Percentiles rank a stretch among this genome's conserved stretches.
Evolutionary conservation across 2,888 invertebrate genomes (phyloP).

Genomic region (Caradrina clavipalpis): DNA sequence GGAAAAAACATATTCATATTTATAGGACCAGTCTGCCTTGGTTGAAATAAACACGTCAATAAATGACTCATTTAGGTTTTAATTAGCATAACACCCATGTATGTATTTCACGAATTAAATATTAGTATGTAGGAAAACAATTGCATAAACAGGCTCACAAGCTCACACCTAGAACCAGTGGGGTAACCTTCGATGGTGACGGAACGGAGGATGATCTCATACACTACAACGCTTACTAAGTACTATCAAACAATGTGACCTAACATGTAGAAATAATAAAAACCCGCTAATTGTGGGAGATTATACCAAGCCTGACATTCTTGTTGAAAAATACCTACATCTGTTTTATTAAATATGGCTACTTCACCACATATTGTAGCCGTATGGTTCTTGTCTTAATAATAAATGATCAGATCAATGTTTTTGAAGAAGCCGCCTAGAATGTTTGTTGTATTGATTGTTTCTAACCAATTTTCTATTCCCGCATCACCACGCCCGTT

Average conservation of each 20-base stretch:
- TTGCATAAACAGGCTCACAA: constrained; percentile 38
- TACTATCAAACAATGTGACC: constrained; percentile 47
- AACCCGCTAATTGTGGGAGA: constrained; percentile 53
- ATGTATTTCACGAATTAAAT: constrained; percentile 14
- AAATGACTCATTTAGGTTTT: not conserved
- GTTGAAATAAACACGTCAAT: not conserved
- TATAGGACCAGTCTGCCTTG: not conserved
- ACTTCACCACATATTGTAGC: constrained; percentile 9
- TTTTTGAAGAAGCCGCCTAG: constrained; percentile 23
- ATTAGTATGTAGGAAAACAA: constrained; percentile 34
- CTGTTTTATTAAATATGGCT: not conserved
- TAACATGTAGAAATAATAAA: constrained; percentile 44
- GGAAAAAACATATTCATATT: not conserved
- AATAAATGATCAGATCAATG: constrained; percentile 3
- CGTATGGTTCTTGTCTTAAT: constrained; percentile 3
- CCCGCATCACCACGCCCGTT: constrained; percentile 77
- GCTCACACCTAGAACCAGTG: constrained; percentile 56
- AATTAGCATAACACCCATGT: constrained; percentile 20
- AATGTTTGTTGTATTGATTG: constrained; percentile 63
- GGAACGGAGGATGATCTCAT: constrained; percentile 74
- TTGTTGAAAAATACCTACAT: constrained; percentile 14
- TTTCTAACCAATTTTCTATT: constrained; percentile 69
- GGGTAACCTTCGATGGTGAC: constrained; percentile 65
- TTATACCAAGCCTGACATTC: constrained; percentile 18
- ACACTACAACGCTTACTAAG: constrained; percentile 58